Evolutionary conservation across 1,140 invertebrate species (phyloP).

Genomic region (Paracyclopina nana): DNA sequence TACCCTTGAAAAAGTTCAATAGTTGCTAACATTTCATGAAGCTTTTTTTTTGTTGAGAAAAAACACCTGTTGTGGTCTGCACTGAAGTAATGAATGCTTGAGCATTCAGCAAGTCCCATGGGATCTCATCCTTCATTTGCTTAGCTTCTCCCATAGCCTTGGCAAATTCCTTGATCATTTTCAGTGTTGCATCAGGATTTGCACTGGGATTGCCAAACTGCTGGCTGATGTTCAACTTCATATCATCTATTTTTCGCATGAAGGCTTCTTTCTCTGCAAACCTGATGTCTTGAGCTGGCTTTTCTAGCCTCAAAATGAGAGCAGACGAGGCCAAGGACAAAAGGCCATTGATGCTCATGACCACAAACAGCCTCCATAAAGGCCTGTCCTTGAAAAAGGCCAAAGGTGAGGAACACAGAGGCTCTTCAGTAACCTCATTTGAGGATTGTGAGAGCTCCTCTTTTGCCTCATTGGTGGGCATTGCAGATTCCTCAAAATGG

Average conservation of each 20-base stretch:
- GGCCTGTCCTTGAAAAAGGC: not conserved
- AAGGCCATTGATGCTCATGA: slow-evolving; percentile 9
- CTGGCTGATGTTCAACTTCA: not conserved
- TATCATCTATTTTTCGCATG: not conserved
- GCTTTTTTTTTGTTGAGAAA: not conserved
- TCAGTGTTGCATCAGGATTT: not conserved
- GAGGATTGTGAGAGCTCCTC: not conserved
- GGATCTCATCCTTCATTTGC: slow-evolving; percentile 6
- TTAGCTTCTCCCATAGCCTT: not conserved
- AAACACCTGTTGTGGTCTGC: slow-evolving; percentile 6
- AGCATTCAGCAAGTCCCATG: slow-evolving; percentile 1
- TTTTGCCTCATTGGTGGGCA: not conserved
- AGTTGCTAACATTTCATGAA: not conserved
- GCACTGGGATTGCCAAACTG: not conserved
- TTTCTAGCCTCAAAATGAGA: not conserved
- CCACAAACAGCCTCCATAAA: not conserved
- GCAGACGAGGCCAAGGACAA: slow-evolving; percentile 9
- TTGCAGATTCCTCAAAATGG: not conserved
- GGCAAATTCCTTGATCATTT: not conserved
- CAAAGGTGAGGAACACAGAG: not conserved
- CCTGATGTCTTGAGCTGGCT: not conserved
- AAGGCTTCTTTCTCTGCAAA: not conserved
- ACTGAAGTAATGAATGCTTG: slow-evolving; percentile 6
- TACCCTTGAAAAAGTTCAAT: not conserved
- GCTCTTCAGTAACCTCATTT: not conserved